phyloP scores from a whole-genome alignment of 1,140 invertebrate genomes.

The Heliothis virescens region DNA sequence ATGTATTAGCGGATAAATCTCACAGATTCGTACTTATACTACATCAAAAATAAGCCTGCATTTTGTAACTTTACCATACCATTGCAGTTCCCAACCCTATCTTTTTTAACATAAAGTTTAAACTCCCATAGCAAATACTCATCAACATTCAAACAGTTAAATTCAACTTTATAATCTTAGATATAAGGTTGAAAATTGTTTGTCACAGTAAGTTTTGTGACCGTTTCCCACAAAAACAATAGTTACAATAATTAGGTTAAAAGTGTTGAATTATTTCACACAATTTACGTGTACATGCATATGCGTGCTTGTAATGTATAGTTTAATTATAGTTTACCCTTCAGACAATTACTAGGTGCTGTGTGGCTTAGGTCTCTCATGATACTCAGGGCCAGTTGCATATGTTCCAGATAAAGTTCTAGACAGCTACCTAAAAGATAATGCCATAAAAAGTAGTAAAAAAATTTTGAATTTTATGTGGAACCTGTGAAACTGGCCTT shows the following conservation, averaged over 20 bases:
- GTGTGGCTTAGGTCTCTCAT: neutral
- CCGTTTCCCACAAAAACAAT: slow-evolving; percentile 32
- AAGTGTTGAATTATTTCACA: slow-evolving; percentile 28
- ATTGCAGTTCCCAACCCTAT: neutral
- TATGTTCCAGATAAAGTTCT: too few species aligned
- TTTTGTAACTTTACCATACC: neutral
- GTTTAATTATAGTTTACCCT: slow-evolving; percentile 22
- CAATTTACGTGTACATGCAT: slow-evolving; percentile 11
- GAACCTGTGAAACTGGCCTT: too few species aligned
- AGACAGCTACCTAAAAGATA: too few species aligned
- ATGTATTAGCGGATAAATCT: slow-evolving; percentile 33
- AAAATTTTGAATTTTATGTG: too few species aligned
- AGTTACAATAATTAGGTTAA: slow-evolving; percentile 21
- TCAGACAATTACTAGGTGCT: neutral
- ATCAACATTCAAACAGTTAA: neutral
- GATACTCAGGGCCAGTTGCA: too few species aligned
- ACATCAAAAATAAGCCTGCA: slow-evolving; percentile 7
- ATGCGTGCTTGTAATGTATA: slow-evolving; percentile 23
- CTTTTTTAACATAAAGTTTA: neutral
- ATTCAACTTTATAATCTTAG: neutral
- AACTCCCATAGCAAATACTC: neutral
- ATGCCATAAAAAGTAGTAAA: too few species aligned
- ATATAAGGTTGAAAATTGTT: neutral
- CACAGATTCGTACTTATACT: neutral
- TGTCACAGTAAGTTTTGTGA: neutral